Evolutionary conservation across 2,113 vertebrate genomes (phyloP).

Genomic region (Thamnophis sirtalis): DNA sequence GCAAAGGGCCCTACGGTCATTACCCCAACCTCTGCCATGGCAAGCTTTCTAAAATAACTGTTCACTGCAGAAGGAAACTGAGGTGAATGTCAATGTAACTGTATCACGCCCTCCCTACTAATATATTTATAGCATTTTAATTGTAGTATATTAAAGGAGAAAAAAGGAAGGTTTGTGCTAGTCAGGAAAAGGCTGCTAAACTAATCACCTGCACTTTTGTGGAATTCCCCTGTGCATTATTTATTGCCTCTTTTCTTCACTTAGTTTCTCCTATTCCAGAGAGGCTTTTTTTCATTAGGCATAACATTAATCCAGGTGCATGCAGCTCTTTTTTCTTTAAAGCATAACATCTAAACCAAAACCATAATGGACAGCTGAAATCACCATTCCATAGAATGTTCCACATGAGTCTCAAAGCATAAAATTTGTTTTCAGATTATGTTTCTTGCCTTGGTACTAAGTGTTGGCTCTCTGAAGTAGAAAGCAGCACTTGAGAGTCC

Average conservation of each 20-base stretch:
- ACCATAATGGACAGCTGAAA: background rate
- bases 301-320: rapidly evolving
- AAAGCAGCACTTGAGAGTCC: background rate
- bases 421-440: background rate
- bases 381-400: background rate
- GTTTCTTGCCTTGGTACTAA: background rate
- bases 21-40: background rate
- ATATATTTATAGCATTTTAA: conserved; percentile 5
- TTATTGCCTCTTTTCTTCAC: background rate
- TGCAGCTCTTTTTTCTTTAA: background rate
- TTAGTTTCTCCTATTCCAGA: background rate
- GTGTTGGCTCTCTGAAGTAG: background rate
- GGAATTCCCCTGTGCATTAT: background rate
- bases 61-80: conserved; percentile 17
- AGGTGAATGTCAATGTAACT: conserved; percentile 1
- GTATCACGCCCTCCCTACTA: background rate
- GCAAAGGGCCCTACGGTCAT: background rate
- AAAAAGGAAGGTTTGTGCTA: background rate
- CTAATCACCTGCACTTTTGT: background rate
- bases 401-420: background rate
- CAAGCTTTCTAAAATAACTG: background rate
- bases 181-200: background rate
- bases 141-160: conserved; percentile 19
- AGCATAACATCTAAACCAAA: rapidly evolving
- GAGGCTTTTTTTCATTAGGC: background rate